Percentiles rank a stretch among this genome's conserved stretches.
phyloP scores from a whole-genome alignment of 92 coral and sea anemone species.

The Phenganax subtilis region DNA sequence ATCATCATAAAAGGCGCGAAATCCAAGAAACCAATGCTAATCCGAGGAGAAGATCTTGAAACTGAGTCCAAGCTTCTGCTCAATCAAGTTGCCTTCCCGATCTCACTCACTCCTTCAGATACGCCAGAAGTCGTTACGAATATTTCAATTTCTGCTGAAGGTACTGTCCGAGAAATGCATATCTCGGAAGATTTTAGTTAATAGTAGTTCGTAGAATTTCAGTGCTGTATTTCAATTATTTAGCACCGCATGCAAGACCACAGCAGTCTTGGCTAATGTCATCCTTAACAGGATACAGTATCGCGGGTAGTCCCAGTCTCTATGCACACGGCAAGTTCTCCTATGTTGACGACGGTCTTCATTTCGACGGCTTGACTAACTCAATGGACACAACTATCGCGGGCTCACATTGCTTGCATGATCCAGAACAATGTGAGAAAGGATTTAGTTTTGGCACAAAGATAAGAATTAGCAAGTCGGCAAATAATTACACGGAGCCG shows the following conservation, averaged over 20 bases:
- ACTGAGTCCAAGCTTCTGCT: conserved; percentile 60
- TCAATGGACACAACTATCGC: conserved; percentile 56
- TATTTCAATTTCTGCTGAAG: conserved; percentile 87
- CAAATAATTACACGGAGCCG: conserved; percentile 56
- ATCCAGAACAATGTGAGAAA: conserved; percentile 56
- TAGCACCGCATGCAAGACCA: conserved; percentile 91
- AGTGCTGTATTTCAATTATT: not conserved
- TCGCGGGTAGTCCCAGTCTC: conserved; percentile 71
- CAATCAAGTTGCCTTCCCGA: conserved; percentile 59
- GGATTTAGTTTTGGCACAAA: conserved; percentile 80
- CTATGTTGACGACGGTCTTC: conserved; percentile 55
- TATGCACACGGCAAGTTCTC: conserved; percentile 61
- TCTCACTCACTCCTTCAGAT: conserved; percentile 64
- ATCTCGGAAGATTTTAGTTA: not conserved
- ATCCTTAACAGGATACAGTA: conserved; percentile 49
- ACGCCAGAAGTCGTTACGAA: conserved; percentile 60
- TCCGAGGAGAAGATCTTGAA: conserved; percentile 77
- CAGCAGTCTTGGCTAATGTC: conserved; percentile 92
- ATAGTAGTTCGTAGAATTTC: not conserved
- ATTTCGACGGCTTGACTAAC: conserved; percentile 63
- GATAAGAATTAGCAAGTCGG: conserved; percentile 49
- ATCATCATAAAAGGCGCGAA: conserved; percentile 71
- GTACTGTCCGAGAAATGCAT: conserved; percentile 39
- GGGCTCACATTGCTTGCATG: conserved; percentile 56
- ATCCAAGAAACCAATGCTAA: conserved; percentile 54